Conservation (phyloP, 2,797 vertebrate species). For the Poecilia velifera region DNA sequence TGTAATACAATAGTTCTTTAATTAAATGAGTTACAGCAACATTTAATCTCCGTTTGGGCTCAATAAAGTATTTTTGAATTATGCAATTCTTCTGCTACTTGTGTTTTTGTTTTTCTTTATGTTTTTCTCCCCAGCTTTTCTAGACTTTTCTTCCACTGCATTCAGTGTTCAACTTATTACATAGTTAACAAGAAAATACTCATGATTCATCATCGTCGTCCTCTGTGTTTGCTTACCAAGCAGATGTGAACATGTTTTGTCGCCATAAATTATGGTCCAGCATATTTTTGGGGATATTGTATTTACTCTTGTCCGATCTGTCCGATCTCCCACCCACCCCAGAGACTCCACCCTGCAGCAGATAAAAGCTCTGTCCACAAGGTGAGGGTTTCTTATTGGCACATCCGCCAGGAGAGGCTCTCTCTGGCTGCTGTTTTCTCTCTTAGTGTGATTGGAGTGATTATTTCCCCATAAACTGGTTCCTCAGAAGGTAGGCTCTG, state of each 20-base stretch:
- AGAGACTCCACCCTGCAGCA: slow-evolving; percentile 90
- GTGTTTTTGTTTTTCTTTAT: not conserved
- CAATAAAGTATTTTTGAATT: no score
- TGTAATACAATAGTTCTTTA: no score
- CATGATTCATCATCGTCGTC: slow-evolving; percentile 32
- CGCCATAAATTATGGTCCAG: slow-evolving; percentile 44
- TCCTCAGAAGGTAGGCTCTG: slow-evolving; percentile 69
- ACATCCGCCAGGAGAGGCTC: slow-evolving; percentile 74
- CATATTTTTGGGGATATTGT: slow-evolving; percentile 34
- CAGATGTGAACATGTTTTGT: slow-evolving; percentile 41
- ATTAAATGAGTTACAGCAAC: no score
- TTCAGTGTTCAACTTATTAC: slow-evolving; percentile 24
- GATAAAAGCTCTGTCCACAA: slow-evolving; percentile 93
- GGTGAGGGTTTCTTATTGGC: slow-evolving; percentile 85
- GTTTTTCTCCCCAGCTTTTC: slow-evolving; percentile 8
- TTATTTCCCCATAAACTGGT: slow-evolving; percentile 63
- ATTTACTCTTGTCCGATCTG: slow-evolving; percentile 38
- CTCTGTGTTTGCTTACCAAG: slow-evolving; percentile 15
- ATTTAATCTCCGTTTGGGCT: no score
- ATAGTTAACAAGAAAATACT: slow-evolving; percentile 34
- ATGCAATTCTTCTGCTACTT: not conserved
- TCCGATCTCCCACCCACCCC: slow-evolving; percentile 43
- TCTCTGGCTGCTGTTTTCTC: slow-evolving; percentile 47
- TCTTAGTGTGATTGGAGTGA: slow-evolving; percentile 58
- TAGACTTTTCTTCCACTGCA: slow-evolving; percentile 22